Base-by-base conservation (phyloP, 2,113 vertebrate genomes). In the Pica pica region DNA sequence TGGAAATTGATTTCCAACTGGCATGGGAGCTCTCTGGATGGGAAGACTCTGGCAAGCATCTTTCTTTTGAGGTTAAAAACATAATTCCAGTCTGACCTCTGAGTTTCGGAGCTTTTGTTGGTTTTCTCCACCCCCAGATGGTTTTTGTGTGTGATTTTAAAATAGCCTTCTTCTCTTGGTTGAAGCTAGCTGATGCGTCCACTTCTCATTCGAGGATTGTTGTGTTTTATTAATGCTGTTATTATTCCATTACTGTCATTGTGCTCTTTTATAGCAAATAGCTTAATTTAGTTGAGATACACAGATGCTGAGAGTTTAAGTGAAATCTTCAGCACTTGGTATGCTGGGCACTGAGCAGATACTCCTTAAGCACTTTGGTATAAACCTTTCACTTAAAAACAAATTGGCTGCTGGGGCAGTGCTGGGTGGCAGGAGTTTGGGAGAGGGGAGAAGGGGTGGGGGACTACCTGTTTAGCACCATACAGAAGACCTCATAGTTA, bases 141-240 rank as follows among this genome's bases (percentile, higher is more conserved):
- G 89, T 76, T 97, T 97, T 93, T 96, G 95, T 94, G 93, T 93
- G 87, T 90, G 94, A 83, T 95, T 97, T 95, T 90, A 93, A 96
- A 97, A 95, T 88, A 96, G 95, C 89, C 93, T 90, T 90, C 75
- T 91, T 95, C 84, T 95, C 89, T 94, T 77, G 80, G 90, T 87
- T 92, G 87, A 92, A 97, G 93, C 94, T 92, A 76, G 86, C 94
- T 93, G 95, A 90, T 95, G 96, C 42, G 2, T 93, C 92, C 16
- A 90, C 90, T 96, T 92, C 94, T 90, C 90, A 93, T 95, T 93
- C 11, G 82, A 95, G 93, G 92, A 94, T 97, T 97, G 97, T 96
- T 97, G 96, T 97, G 95, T 97, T 97, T 97, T 97, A 97, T 97
- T 97, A 97, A 97, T 96, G 97, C 97, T 96, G 97, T 97, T 97